phyloP scores from a whole-genome alignment of 37 sponge, comb jelly and placozoan species.

The Geodia barretti region DNA sequence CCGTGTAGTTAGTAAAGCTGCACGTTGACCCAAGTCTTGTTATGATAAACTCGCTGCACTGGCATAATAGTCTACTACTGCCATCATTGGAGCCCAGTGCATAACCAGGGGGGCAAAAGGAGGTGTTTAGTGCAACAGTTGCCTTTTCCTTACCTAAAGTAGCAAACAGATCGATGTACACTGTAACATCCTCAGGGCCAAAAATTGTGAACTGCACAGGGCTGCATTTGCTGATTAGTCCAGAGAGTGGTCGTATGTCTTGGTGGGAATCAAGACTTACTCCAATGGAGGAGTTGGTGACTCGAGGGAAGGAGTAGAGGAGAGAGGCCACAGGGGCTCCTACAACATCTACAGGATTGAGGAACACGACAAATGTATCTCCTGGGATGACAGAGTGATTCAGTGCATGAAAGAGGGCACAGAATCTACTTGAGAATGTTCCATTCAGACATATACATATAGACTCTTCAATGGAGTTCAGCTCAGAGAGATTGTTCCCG shows the following conservation, averaged over 20 bases:
- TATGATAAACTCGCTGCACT: too few relatives aligned
- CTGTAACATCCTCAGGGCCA: too few relatives aligned
- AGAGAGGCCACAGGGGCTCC: background rate
- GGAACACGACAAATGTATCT: background rate
- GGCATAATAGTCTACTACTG: too few relatives aligned
- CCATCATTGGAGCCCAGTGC: background rate
- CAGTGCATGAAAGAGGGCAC: background rate
- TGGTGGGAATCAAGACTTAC: too few relatives aligned
- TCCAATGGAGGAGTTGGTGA: too few relatives aligned
- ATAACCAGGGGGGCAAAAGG: constrained; percentile 2
- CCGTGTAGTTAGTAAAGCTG: background rate
- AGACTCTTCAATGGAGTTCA: background rate
- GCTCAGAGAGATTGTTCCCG: background rate
- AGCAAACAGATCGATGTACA: too few relatives aligned
- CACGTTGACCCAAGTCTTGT: background rate
- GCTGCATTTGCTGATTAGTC: too few relatives aligned
- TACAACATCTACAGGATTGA: background rate
- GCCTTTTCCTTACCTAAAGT: too few relatives aligned
- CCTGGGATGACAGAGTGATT: background rate
- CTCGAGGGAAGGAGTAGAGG: too few relatives aligned
- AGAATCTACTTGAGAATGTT: background rate
- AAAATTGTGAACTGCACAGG: too few relatives aligned
- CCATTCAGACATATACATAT: background rate
- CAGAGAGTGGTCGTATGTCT: too few relatives aligned
- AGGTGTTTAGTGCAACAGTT: too few relatives aligned